Conservation (phyloP, 2,797 vertebrate species). For the Lophotriccus pileatus region DNA sequence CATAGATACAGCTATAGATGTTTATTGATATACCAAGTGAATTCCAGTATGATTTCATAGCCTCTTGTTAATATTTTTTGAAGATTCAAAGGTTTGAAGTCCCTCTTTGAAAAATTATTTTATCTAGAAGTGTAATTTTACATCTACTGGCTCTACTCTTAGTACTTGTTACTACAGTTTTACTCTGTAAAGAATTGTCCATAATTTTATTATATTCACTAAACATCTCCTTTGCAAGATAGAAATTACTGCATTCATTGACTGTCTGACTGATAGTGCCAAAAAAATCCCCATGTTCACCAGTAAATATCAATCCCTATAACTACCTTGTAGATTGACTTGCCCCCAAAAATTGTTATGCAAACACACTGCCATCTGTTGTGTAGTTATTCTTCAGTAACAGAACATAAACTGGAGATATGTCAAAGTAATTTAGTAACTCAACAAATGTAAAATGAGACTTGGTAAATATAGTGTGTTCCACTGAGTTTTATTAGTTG, state of each 20-base stretch:
- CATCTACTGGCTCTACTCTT: neutral
- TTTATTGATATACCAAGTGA: neutral
- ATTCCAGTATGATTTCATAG: neutral
- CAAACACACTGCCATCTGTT: slow-evolving; percentile 68
- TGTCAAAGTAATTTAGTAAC: slow-evolving; percentile 65
- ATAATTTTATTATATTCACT: neutral
- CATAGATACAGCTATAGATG: neutral
- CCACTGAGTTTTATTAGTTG: slow-evolving; percentile 1
- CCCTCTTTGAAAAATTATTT: neutral
- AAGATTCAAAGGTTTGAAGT: neutral
- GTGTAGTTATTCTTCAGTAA: slow-evolving; percentile 51
- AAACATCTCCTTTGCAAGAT: neutral
- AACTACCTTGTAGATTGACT: slow-evolving; percentile 50
- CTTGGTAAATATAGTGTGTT: slow-evolving; percentile 47
- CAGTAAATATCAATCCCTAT: neutral
- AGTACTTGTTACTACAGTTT: neutral
- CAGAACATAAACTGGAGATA: slow-evolving; percentile 65
- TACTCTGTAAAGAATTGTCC: slow-evolving; percentile 1
- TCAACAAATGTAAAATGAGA: slow-evolving; percentile 42
- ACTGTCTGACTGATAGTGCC: neutral
- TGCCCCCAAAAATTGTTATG: slow-evolving; percentile 55
- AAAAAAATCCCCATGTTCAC: neutral
- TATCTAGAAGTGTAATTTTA: neutral
- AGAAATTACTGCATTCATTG: neutral
- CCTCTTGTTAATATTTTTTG: neutral